phyloP scores from a whole-genome alignment of 1,140 invertebrate species.

The Ceratosolen solmsi region DNA sequence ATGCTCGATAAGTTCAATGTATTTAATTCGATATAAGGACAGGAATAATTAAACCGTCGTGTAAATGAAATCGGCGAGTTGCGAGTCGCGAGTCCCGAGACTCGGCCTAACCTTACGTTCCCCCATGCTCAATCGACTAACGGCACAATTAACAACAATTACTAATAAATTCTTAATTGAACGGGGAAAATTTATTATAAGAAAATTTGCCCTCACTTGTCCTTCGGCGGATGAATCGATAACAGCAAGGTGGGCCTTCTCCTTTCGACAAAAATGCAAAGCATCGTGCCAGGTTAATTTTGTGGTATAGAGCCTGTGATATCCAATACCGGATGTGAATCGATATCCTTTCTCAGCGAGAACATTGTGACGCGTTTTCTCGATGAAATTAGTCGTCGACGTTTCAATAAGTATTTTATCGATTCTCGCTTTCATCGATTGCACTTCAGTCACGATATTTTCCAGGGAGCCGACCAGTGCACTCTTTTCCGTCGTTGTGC shows the following conservation, averaged over 20 bases:
- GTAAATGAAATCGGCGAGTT: too few relatives aligned
- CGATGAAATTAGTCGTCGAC: background rate
- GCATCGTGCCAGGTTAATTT: slow-evolving; percentile 65
- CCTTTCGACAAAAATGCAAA: slow-evolving; percentile 64
- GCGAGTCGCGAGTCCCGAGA: too few relatives aligned
- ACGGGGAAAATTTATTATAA: too few relatives aligned
- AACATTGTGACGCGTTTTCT: background rate
- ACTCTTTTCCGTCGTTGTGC: background rate
- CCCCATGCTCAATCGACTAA: too few relatives aligned
- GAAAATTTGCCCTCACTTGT: too few relatives aligned
- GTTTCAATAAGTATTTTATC: slow-evolving; percentile 25
- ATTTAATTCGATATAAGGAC: too few relatives aligned
- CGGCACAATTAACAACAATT: too few relatives aligned
- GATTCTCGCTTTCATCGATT: slow-evolving; percentile 10
- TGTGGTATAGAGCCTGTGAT: slow-evolving; percentile 64
- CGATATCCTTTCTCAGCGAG: slow-evolving; percentile 58
- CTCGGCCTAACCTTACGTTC: too few relatives aligned
- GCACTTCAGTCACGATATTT: background rate
- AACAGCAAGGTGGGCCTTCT: slow-evolving; percentile 57
- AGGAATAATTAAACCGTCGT: too few relatives aligned
- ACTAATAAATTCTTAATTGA: too few relatives aligned
- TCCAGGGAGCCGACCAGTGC: background rate
- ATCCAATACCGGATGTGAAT: slow-evolving; percentile 60
- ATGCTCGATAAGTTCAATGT: too few relatives aligned
- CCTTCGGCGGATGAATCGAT: slow-evolving; percentile 59